Evolutionary conservation across 2,888 invertebrate genomes (phyloP), one percentile per base, ranked within the genome.

Genomic region (Nysson spinosus): DNA sequence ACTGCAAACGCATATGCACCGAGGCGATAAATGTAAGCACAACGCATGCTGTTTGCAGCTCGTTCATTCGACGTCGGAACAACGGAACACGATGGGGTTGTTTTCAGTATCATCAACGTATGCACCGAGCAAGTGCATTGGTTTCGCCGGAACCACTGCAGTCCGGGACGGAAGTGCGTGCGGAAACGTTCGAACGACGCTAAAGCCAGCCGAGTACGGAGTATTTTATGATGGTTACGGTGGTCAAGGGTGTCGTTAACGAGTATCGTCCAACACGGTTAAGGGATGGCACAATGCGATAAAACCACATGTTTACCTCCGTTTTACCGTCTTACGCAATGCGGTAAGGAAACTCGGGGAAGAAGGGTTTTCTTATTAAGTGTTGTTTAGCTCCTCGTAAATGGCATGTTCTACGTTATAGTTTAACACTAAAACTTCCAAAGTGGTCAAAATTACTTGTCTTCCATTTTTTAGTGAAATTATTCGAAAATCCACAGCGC

Each of bases 201-300:
- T 72, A 75, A 69, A 69, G 69, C 66, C 56, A 24, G 35, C 39
- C 22, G 28, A 22, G 60, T 9, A 37, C 61, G 35, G 58, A 52
- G 69, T 69, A 75, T 72, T 75, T 75, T 72, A 69, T 61, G 57
- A 26, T 58, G 74, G 75, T 74, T 72, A 75, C 62, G 65, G 69
- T 54, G 72, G 72, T 75, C 60, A 62, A 63, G 62, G 51, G 22
- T 60, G 54, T 44, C 63, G 75, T 74, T 72, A 71, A 68, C 72
- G 75, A 69, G 69, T 54, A 26, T 35, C 46, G 26, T 5, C 9
- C 42, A 16, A 16, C 37, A 37, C 44, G 43, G 44, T 47, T 43
- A 35, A 14, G 14, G 34, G 32, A 39, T 26, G 19, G 37, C 17
- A 12, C 32, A 34, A 34, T 37, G 54, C 44, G 55, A 57, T 63